A percentile compares a stretch with the other conserved stretches of the same genome.
Conservation (phyloP, 2,888 invertebrate genomes). For the Automeris io region DNA sequence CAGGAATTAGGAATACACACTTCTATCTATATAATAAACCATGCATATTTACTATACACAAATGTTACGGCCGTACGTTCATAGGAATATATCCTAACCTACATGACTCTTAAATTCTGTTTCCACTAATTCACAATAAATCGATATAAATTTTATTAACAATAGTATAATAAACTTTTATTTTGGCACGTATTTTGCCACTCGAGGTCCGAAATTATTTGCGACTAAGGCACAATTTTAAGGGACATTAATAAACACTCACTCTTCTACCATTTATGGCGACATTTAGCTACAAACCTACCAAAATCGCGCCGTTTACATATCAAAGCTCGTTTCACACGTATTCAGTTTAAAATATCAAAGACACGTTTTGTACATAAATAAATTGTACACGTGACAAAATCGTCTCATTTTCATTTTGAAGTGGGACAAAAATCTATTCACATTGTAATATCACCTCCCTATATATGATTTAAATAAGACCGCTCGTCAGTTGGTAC, state of each 20-base stretch:
- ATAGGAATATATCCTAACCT: conserved; percentile 29
- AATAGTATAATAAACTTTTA: conserved; percentile 24
- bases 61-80: conserved; percentile 24
- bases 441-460: too few species aligned
- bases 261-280: conserved; percentile 5
- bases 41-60: conserved; percentile 15
- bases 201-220: conserved; percentile 34
- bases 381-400: too few species aligned
- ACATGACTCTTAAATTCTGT: conserved; percentile 9
- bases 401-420: too few species aligned
- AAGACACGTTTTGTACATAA: background rate
- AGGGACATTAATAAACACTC: conserved; percentile 29
- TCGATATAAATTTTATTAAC: conserved; percentile 28
- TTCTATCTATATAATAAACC: conserved; percentile 31
- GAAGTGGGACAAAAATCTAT: too few species aligned
- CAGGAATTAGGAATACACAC: conserved; percentile 70
- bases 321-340: background rate
- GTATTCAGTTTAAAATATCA: background rate
- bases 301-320: background rate
- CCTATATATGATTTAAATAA: conserved; percentile 1
- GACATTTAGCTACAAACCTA: background rate
- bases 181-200: conserved; percentile 57
- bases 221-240: conserved; percentile 64
- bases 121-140: conserved; percentile 14
- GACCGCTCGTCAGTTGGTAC: conserved; percentile 45